Evolutionary conservation across 2,113 vertebrate species (phyloP).

Genomic region (Chitala chitala): DNA sequence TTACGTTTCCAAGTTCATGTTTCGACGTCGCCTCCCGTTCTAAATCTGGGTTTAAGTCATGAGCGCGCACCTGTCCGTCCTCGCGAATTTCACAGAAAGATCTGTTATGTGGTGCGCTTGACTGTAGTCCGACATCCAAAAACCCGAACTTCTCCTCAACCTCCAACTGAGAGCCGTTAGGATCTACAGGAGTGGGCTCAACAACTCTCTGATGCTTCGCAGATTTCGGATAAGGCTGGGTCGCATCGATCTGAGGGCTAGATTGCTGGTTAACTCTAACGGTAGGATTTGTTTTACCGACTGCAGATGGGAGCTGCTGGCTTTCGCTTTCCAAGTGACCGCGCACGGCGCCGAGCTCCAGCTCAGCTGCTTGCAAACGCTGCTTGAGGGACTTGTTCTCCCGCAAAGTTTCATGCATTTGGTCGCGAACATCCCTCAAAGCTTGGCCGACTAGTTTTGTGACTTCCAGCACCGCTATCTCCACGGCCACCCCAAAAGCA

Average conservation of each 20-base stretch:
- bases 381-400: conserved; percentile 39
- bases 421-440: conserved; percentile 37
- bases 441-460: conserved; percentile 40
- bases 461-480: conserved; percentile 43
- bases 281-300: neutral
- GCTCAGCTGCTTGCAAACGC: conserved; percentile 30
- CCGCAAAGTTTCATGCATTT: conserved; percentile 40
- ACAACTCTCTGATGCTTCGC: neutral
- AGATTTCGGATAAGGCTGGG: neutral
- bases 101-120: neutral
- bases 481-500: conserved; percentile 45
- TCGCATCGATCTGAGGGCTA: too few relatives aligned
- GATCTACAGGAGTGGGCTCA: neutral
- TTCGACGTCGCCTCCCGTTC: neutral
- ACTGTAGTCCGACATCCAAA: neutral
- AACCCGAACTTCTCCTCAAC: conserved; percentile 8
- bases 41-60: conserved; percentile 33
- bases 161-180: neutral
- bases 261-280: too few relatives aligned
- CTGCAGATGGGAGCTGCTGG: neutral
- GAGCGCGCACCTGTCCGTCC: conserved; percentile 33
- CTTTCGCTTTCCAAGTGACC: conserved; percentile 10
- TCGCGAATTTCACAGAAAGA: conserved; percentile 33
- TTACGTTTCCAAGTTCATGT: conserved; percentile 2
- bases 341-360: conserved; percentile 30